Evolutionary conservation across 2,888 invertebrate genomes (phyloP).

Genomic region (Pediacus dermestoides): DNA sequence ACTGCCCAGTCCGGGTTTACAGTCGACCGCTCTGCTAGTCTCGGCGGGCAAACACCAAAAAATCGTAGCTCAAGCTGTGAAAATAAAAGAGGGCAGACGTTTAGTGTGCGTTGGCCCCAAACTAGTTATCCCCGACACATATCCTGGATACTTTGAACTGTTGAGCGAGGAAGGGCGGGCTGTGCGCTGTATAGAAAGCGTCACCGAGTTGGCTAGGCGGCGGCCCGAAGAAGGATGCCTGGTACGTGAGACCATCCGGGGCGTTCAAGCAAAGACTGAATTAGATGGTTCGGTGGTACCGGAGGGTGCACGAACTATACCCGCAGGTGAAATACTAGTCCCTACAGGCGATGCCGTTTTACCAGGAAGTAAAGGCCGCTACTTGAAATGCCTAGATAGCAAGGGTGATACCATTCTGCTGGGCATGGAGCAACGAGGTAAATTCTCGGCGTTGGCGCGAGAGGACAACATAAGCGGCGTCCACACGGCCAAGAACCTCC

Average conservation of each 20-base stretch:
- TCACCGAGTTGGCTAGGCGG: constrained; percentile 75
- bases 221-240: constrained; percentile 72
- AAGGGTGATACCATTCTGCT: constrained; percentile 80
- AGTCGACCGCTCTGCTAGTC: constrained; percentile 80
- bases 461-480: constrained; percentile 94
- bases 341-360: constrained; percentile 69
- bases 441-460: constrained; percentile 88
- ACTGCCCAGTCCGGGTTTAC: constrained; percentile 78
- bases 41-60: constrained; percentile 82
- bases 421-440: constrained; percentile 82
- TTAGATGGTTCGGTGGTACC: constrained; percentile 59
- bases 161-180: constrained; percentile 91
- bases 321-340: constrained; percentile 77
- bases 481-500: constrained; percentile 82
- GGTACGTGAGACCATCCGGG: constrained; percentile 74
- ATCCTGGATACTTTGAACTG: constrained; percentile 89
- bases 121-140: constrained; percentile 85
- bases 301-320: constrained; percentile 69
- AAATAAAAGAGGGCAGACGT: constrained; percentile 83
- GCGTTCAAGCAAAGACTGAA: constrained; percentile 61
- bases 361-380: constrained; percentile 69
- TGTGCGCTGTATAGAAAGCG: constrained; percentile 84
- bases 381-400: constrained; percentile 81
- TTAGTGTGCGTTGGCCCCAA: constrained; percentile 78
- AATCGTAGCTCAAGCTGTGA: constrained; percentile 83